phyloP scores from a whole-genome alignment of 64 coral and sea anemone genomes.

The Montipora cactus region DNA sequence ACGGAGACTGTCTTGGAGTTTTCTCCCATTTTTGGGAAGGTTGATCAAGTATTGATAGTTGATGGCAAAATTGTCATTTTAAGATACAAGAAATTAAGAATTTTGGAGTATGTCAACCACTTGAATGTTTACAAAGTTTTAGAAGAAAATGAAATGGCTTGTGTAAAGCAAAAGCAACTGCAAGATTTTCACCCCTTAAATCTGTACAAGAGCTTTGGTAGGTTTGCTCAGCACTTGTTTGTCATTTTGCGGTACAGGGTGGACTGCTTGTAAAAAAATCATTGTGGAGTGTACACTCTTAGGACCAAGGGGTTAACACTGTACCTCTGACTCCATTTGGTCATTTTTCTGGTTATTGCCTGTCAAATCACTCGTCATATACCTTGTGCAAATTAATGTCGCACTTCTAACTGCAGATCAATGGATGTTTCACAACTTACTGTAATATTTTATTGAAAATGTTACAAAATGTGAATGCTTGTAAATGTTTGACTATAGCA shows the following conservation, averaged over 20 bases:
- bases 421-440: too few relatives aligned
- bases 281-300: not conserved
- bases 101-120: conserved; percentile 32
- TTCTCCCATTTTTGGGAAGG: conserved; percentile 52
- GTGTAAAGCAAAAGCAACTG: conserved; percentile 24
- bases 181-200: conserved; percentile 35
- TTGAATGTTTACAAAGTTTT: conserved; percentile 74
- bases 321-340: too few relatives aligned
- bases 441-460: too few relatives aligned
- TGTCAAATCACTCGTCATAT: too few relatives aligned
- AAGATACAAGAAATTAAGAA: conserved; percentile 5
- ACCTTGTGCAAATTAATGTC: too few relatives aligned
- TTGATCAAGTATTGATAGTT: conserved; percentile 56
- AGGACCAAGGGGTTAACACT: too few relatives aligned
- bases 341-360: too few relatives aligned
- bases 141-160: not conserved
- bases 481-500: too few relatives aligned
- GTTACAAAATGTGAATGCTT: too few relatives aligned
- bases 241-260: conserved; percentile 47
- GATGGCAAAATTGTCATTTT: conserved; percentile 38
- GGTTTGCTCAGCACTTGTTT: not conserved
- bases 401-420: too few relatives aligned
- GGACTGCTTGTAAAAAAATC: conserved; percentile 22
- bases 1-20: conserved; percentile 20
- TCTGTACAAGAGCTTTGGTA: conserved; percentile 21